phyloP scores from a whole-genome alignment of 2,113 vertebrate genomes.

The Hippocampus abdominalis region DNA sequence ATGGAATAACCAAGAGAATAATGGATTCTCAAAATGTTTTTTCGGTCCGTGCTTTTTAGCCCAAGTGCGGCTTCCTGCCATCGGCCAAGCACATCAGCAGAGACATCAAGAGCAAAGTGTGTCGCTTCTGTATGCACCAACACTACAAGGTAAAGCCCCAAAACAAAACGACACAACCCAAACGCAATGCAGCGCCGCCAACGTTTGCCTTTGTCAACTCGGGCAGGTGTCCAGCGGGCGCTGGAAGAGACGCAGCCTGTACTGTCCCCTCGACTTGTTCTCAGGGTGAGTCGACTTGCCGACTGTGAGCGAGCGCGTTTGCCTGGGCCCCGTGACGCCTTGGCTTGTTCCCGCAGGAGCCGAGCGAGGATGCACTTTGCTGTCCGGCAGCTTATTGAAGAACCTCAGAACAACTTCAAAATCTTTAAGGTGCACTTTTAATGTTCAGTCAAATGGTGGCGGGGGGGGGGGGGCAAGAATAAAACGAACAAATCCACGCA shows the following conservation, averaged over 20 bases:
- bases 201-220: background rate
- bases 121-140: slow-evolving; percentile 95
- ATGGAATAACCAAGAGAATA: too few species aligned
- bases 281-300: slow-evolving; percentile 85
- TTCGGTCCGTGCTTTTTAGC: slow-evolving; percentile 66
- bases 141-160: slow-evolving; percentile 57
- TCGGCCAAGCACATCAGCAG: slow-evolving; percentile 85
- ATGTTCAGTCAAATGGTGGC: too few species aligned
- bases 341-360: slow-evolving; percentile 71
- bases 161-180: too few species aligned
- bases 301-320: too few species aligned
- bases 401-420: slow-evolving; percentile 98
- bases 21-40: too few species aligned
- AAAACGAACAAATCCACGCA: too few species aligned
- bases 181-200: too few species aligned
- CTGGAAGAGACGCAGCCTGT: slow-evolving; percentile 91
- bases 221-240: slow-evolving; percentile 88
- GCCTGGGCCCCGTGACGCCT: background rate
- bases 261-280: slow-evolving; percentile 96
- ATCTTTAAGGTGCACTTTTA: slow-evolving; percentile 87
- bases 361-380: slow-evolving; percentile 95
- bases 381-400: slow-evolving; percentile 90
- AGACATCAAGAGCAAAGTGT: slow-evolving; percentile 90
- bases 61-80: slow-evolving; percentile 97
- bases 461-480: too few species aligned